Evolutionary conservation across 2,888 invertebrate genomes (phyloP), one percentile per base, ranked within the genome.

Genomic region (Argyresthia goedartella): DNA sequence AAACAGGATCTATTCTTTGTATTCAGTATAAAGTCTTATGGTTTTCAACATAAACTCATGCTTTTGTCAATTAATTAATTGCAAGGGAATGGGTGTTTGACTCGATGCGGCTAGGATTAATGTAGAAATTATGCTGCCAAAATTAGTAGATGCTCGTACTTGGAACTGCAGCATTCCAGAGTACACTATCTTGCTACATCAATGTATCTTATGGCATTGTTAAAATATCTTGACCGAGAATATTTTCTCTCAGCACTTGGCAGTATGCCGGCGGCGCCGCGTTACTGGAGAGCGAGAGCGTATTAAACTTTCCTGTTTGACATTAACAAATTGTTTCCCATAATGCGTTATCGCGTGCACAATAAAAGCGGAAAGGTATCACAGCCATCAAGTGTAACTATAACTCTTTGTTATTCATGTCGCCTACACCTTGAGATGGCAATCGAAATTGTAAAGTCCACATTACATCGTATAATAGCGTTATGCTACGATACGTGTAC

Each of bases 241-340:
- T 10, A 9, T 34, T 34, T 13, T 41, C 42, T 49, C 33, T 39
- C 4, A 11, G 16, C 62, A 65, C 67, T 73, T 74, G 72, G 72
- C 71, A 76, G 63, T 56, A 62, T 59, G 69, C 71, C 71, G 69
- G 62, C 57, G 61, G 62, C 65, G 62, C 57, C 61, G 62, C 65
- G 43, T 42, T 42, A 43, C 43, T 13, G 14, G 25, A 49, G 33
- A 13, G 33, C n/a, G 50, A 25, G 36, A 51, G 65, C 65, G 64
- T 67, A 69, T 69, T 71, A 66, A 68, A 67, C 62, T 71, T 68
- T 59, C 59, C 59, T 56, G 59, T 62, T 63, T 59, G 66, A 68
- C 69, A 63, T 67, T 71, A 71, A 73, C 67, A 68, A 68, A 73
- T 67, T 61, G 63, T 59, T 62, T 60, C 63, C 65, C 63, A 64